These are phyloP conservation scores for Glyptemys insculpta DNA, from an alignment of 2,797 vertebrate genomes.

Conservation along the genomic window DNA sequence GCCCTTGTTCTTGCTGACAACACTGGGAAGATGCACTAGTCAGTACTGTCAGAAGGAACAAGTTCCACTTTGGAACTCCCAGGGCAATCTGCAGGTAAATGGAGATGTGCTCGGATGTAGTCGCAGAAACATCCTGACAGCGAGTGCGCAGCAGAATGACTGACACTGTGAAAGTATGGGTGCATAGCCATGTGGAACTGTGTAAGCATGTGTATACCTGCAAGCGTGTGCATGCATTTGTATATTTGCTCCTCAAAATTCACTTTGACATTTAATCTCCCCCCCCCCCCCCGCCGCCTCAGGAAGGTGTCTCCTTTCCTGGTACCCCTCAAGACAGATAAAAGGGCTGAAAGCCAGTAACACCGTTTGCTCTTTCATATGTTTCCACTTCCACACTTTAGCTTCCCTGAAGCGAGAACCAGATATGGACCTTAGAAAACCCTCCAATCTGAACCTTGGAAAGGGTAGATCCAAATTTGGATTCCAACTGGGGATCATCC, in stretches of 20 bases:
- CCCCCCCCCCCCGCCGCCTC: background rate
- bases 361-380: conserved; percentile 20
- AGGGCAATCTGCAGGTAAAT: background rate
- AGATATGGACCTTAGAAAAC: conserved; percentile 11
- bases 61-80: background rate
- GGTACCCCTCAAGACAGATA: background rate
- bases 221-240: background rate
- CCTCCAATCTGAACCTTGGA: background rate
- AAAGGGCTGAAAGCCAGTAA: conserved; percentile 8
- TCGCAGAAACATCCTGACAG: background rate
- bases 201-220: background rate
- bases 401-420: conserved; percentile 31
- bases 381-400: conserved; percentile 17
- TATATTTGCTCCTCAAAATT: background rate
- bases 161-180: background rate
- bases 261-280: background rate
- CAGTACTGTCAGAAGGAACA: background rate
- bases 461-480: background rate
- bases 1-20: background rate
- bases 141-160: background rate
- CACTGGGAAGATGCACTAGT: background rate
- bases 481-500: background rate
- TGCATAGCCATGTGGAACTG: fast-evolving
- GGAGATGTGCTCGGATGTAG: background rate
- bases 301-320: background rate